Evolutionary conservation across 2,113 vertebrate genomes (phyloP), one percentile per base, ranked within the genome.

Genomic region (zebrafish (Danio rerio)): DNA sequence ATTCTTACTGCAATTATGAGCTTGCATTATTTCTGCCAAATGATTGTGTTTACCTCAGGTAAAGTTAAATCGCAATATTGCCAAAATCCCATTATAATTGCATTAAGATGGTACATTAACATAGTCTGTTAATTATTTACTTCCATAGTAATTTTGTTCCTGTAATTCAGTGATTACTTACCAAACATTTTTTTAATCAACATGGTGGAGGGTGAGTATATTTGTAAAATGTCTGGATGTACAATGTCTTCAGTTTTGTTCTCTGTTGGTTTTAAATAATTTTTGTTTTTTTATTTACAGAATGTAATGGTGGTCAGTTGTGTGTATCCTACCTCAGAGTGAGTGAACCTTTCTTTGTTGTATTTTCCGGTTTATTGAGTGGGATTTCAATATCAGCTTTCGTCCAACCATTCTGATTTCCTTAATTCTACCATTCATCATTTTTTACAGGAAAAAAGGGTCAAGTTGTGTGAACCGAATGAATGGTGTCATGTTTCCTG

Each of bases 281-380:
- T 40, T 50, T 21, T 68, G 9, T 78, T 66, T 69, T 0, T 86
- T 12, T 53, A 31, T 0, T 88, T 92, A 5, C 94, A 99, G 98
- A 99, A 99, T 89, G 96, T 99, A 81, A 98, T 98, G 97, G 98
- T 99, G 90, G 98, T 99, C 91, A 99, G 97, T 93, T 98, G 95
- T 93, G 93, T 98, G 42, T 95, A 96, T 91, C 96, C 97, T 80
- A 93, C 94, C 80, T 96, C 96, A 90, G 97, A 99, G 98, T 99
- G 93, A 97, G 98, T 97, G n/a, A 1, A 59, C 59, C 50, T 13
- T 69, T 69, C 5, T 6, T 59, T 2, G n/a, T 50, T 65, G 5
- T 61, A 16, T 52, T 53, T 21, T 71, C 16, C 5, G 10, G 18
- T 20, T 69, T 71, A 66, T 9, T 56, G 63, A 9, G 31, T 43